Conservation (phyloP, 2,888 invertebrate genomes). For the Gerris lacustris region DNA sequence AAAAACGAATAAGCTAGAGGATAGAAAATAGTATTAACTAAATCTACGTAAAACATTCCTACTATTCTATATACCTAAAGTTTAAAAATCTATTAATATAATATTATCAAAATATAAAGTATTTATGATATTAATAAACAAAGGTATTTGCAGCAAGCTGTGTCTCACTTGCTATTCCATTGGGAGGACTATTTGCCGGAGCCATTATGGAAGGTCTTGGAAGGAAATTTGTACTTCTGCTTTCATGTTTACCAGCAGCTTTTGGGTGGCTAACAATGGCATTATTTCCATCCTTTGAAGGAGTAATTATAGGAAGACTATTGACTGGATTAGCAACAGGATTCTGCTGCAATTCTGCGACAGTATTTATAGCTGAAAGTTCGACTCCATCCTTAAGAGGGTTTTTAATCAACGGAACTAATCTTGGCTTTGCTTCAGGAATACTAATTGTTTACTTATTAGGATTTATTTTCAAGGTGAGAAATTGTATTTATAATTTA, state of each 20-base stretch:
- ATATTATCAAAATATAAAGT: no score
- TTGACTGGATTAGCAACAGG: constrained; percentile 35
- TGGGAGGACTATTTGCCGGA: constrained; percentile 29
- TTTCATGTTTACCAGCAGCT: constrained; percentile 27
- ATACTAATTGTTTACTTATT: constrained; percentile 42
- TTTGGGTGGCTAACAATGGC: constrained; percentile 30
- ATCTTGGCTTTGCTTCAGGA: constrained; percentile 42
- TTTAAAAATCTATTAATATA: no score
- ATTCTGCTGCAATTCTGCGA: constrained; percentile 43
- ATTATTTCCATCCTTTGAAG: constrained; percentile 20
- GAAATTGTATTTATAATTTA: background rate
- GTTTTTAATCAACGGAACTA: constrained; percentile 44
- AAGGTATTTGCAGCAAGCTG: background rate
- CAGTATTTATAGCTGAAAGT: constrained; percentile 44
- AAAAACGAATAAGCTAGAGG: no score
- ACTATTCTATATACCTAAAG: no score
- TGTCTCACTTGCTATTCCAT: constrained; percentile 12
- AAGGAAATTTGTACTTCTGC: constrained; percentile 26
- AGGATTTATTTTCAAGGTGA: constrained; percentile 40
- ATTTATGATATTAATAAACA: no score
- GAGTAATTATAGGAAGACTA: constrained; percentile 27
- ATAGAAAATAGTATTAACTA: no score
- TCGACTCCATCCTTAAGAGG: constrained; percentile 35
- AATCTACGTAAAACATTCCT: no score
- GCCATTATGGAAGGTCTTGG: constrained; percentile 29